Evolutionary conservation across 2,888 invertebrate species (phyloP).

Genomic region (Dorcus parallelipipedus): DNA sequence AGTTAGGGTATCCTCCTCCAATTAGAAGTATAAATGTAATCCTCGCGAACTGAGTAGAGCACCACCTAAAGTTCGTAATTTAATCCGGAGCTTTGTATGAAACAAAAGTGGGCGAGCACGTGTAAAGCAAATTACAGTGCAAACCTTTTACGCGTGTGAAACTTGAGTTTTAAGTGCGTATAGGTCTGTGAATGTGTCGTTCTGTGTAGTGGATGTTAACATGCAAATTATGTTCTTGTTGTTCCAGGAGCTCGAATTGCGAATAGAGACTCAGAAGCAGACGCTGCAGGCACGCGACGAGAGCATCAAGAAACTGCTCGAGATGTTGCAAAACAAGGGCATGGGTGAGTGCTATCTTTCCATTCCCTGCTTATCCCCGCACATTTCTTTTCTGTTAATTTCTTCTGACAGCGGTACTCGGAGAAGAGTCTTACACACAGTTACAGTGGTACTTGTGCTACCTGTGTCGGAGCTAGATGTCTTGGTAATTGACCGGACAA

Average conservation of each 20-base stretch:
- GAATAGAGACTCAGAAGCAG: constrained; percentile 97
- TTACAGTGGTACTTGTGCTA: constrained; percentile 33
- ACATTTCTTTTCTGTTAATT: constrained; percentile 13
- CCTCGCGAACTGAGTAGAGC: no score
- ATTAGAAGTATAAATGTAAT: no score
- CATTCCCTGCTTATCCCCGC: constrained; percentile 18
- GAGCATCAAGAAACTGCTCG: constrained; percentile 96
- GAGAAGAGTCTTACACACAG: constrained; percentile 31
- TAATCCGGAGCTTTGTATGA: no score
- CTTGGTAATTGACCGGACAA: constrained; percentile 13
- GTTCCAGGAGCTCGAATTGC: constrained; percentile 85
- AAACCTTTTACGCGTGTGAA: no score
- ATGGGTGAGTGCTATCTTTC: constrained; percentile 69
- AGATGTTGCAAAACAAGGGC: constrained; percentile 97
- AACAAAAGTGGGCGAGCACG: no score
- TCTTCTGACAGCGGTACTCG: constrained; percentile 11
- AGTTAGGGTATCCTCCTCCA: no score
- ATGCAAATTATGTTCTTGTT: neutral
- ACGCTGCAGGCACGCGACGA: constrained; percentile 95
- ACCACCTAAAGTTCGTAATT: no score
- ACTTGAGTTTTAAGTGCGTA: no score
- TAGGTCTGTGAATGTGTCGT: no score
- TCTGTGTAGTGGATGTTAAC: neutral
- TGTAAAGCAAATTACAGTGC: no score
- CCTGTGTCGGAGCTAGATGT: constrained; percentile 15